Base-by-base conservation (phyloP, 2,888 invertebrate genomes). In the Quadroppia sp. region DNA sequence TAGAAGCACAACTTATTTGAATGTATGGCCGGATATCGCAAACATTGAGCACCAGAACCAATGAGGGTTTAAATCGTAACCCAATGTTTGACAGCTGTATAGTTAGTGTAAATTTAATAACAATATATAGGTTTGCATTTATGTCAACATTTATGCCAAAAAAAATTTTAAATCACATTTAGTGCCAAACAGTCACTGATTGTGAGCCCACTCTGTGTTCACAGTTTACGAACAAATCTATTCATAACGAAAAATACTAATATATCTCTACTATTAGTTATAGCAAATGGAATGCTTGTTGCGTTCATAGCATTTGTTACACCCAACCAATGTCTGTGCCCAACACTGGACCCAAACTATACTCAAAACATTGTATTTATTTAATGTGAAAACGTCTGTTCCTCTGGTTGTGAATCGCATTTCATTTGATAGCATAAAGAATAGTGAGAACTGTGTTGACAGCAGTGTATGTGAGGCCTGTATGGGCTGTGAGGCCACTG, bases 371-470 rank as follows among this genome's bases (percentile, higher is more conserved):
- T 23, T 42, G 30, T 67, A 67, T 67, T 67, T 67, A 67, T 67
- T 40, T 67, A 67, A 67, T 67, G 67, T 40, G 67, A 36, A 53
- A 67, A 67, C 67, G 67, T 67, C 67, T 67, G 67, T 42, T 67
- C 23, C 67, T 67, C 40, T 61, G 59, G n/a, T n/a, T 17, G 30
- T 32, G 59, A 67, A 67, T 42, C 42, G 67, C 20, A 40, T 67
- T 61, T 40, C 23, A 40, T 67, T 67, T 25, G 15, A 40, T 42
- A 67, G 36, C 23, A 11, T 40, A 23, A 67, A 67, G 67, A 67
- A 67, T 42, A 40, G 67, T 67, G n/a, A n/a, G 59, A 61, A 61
- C 32, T 17, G 59, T 61, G 67, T 67, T 67, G 67, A 67, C 67
- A 67, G 67, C n/a, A 67, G 17, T 32, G 42, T 32, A 61, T 67